phyloP scores from a whole-genome alignment of 2,113 vertebrate genomes.

The Zapus hudsonius region DNA sequence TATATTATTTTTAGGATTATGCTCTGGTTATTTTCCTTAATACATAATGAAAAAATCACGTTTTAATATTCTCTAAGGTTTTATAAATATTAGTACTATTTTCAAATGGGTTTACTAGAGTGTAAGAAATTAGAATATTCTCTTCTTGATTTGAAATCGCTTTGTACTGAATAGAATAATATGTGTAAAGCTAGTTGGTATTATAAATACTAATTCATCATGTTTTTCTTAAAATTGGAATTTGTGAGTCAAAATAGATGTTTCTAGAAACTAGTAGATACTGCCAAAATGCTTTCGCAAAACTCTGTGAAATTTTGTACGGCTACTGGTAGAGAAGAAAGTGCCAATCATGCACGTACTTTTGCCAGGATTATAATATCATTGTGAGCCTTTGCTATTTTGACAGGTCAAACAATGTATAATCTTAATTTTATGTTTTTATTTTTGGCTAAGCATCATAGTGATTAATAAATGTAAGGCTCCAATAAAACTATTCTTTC shows the following conservation, averaged over 20 bases:
- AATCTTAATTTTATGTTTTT: conserved; percentile 35
- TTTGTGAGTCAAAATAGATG: conserved; percentile 68
- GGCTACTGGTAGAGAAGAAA: conserved; percentile 21
- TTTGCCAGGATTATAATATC: conserved; percentile 30
- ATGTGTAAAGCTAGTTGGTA: conserved; percentile 10
- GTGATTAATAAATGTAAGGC: background rate
- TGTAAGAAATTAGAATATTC: background rate
- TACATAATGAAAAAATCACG: background rate
- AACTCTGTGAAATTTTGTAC: conserved; percentile 49
- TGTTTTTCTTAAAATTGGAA: conserved; percentile 65
- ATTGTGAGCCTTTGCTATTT: conserved; percentile 40
- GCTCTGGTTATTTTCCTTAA: conserved; percentile 10
- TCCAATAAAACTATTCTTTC: background rate
- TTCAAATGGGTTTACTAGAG: conserved; percentile 31
- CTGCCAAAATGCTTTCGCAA: conserved; percentile 58
- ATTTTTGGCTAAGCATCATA: background rate
- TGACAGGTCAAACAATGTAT: conserved; percentile 53
- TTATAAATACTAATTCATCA: conserved; percentile 19
- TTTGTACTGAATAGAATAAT: conserved; percentile 51
- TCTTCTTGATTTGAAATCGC: conserved; percentile 7
- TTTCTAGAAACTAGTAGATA: conserved; percentile 51
- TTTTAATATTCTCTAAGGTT: conserved; percentile 29
- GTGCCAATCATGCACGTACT: background rate
- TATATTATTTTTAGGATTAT: background rate
- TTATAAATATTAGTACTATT: conserved; percentile 31